Evolutionary conservation across 2,113 vertebrate species (phyloP), one percentile per base, ranked within the genome.

Genomic region (Neotoma lepida): DNA sequence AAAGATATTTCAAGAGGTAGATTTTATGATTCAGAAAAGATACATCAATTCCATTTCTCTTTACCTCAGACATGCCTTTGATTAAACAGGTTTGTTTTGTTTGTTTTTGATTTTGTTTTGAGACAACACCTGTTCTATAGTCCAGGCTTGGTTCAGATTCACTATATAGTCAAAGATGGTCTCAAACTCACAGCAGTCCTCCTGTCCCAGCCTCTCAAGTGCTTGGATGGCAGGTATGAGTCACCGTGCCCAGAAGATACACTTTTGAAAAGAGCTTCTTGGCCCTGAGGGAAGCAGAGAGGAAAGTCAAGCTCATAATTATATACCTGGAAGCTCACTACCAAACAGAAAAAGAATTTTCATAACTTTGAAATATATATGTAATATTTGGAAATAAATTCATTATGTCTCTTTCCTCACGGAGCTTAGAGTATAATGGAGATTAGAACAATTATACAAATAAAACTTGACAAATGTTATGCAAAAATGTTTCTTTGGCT

Each of bases 401-500:
- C 41, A 86, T 28, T 92, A 49, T 56, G 28, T 35, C 5, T 13
- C 44, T 86, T 58, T 64, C 22, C 33, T 88, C 33, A 58, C 33
- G 76, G 49, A 85, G 6, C 82, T 90, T 68, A 89, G 14, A 41
- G 54, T 41, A 24, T 46, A 41, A 3, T 68, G 33, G 24, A 30
- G 39, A 96, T 70, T 71, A 30, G 26, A 93, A 93, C 12, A 84
- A 63, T 87, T 54, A 63, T 8, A 61, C n/a, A 61, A 82, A 61
- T 26, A 68, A 41, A 80, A 71, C 33, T 56, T 61, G 77, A 7
- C 17, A 90, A 89, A 58, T 84, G 33, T 88, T 70, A 80, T 8
- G 73, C 49, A 85, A 88, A 56, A 94, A 86, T 54, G 13, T 10
- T 44, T 10, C 88, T 86, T 82, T 93, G 66, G 26, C 81, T 76